Evolutionary conservation across 2,113 vertebrate species (phyloP).

Genomic region (Mormyrus lacerda): DNA sequence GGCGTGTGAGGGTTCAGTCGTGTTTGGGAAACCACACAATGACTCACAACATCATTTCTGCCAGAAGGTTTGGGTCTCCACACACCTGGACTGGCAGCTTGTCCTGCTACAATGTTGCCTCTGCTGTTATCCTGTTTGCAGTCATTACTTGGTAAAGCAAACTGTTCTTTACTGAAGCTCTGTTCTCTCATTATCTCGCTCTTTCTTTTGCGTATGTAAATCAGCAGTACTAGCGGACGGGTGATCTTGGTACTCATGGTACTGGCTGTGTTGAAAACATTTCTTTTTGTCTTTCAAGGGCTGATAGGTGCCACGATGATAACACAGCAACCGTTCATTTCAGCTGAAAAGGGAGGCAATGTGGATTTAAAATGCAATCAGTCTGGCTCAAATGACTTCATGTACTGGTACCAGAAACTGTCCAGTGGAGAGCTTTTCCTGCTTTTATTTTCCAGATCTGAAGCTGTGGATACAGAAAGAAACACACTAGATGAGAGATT

Average conservation of each 20-base stretch:
- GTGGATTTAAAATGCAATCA: background rate
- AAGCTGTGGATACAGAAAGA: background rate
- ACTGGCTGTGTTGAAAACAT: background rate
- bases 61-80: background rate
- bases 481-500: background rate
- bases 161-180: background rate
- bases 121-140: background rate
- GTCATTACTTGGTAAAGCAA: background rate
- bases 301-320: background rate
- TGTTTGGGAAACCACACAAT: background rate
- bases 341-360: background rate
- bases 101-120: background rate
- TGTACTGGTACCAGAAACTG: background rate
- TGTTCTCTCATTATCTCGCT: background rate
- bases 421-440: background rate
- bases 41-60: background rate
- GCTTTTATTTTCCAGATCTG: background rate
- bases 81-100: background rate
- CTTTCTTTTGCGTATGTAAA: background rate
- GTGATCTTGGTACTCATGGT: background rate
- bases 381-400: background rate
- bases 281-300: background rate
- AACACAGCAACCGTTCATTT: background rate
- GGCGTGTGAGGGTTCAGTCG: background rate
- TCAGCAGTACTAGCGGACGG: background rate